These are phyloP conservation scores for Drosophila subpulchrella DNA, from an alignment of 1,140 invertebrate species.

Conservation along the genomic window DNA sequence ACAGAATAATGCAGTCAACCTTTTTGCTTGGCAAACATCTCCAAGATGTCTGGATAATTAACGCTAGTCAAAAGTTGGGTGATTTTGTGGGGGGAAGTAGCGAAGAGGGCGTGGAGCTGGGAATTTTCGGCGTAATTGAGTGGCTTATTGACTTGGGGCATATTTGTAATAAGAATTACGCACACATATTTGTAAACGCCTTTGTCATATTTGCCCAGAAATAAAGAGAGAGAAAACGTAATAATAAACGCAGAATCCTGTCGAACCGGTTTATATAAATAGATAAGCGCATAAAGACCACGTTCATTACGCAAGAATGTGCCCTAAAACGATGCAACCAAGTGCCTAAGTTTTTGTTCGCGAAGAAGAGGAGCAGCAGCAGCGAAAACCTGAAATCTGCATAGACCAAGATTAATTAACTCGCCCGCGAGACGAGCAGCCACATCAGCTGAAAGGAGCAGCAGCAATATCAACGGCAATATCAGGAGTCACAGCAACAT, in stretches of 20 bases:
- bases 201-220: constrained; percentile 55
- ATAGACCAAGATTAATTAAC: constrained; percentile 77
- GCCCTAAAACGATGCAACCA: constrained; percentile 79
- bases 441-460: not conserved
- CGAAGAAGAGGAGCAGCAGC: constrained; percentile 8
- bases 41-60: constrained; percentile 71
- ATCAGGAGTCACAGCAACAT: not conserved
- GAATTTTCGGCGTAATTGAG: constrained; percentile 78
- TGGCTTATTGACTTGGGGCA: constrained; percentile 65
- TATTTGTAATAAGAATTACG: constrained; percentile 31
- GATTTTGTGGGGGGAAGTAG: not conserved
- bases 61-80: constrained; percentile 41
- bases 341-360: constrained; percentile 53
- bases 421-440: constrained; percentile 4
- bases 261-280: constrained; percentile 76
- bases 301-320: constrained; percentile 82
- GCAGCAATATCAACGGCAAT: constrained; percentile 3
- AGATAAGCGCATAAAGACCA: constrained; percentile 57
- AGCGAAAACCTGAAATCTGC: constrained; percentile 75
- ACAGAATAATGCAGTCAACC: constrained; percentile 81
- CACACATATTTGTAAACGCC: constrained; percentile 20
- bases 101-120: constrained; percentile 19
- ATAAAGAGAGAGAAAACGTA: constrained; percentile 23
- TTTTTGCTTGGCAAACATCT: constrained; percentile 56
- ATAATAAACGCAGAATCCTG: constrained; percentile 56